Evolutionary conservation across 2,888 invertebrate species (phyloP), one percentile per base, ranked within the genome.

Genomic region (Drosophila mimetica): DNA sequence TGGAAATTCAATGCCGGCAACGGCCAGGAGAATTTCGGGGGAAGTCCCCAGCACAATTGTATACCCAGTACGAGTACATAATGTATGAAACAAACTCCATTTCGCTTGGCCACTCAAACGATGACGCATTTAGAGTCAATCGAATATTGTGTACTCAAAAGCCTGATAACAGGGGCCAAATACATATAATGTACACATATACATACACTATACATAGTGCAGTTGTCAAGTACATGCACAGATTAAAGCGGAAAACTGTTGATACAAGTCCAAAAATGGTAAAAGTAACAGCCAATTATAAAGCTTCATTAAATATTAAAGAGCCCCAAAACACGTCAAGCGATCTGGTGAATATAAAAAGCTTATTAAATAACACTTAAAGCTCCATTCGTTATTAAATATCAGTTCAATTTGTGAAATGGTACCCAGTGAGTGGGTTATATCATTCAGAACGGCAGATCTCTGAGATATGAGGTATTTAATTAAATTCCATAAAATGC

Each of bases 1-100:
- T 57, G 63, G 64, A 74, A 76, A 76, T 59, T 66, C 44, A 74
- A 82, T 76, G 61, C 69, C 71, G 53, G 69, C 20, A 46, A 11
- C 11, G 16, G 22, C 32, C 20, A 16, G 16, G 6, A 30, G 32
- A 28, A 63, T 20, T 46, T 47, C 36, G 37, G 25, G 63, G 48
- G 72, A 70, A 70, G 36, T 63, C 42, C 72, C 63, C 36, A 14
- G 13, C 28, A 8, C 39, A 3, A 13, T 51, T 36, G 9, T 18
- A 14, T 8, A 9, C 18, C 5, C 20, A 22, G 6, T 6, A 22
- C 3, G 22, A 22, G 6, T 28, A 60, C 61, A 30, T 46, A 37
- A 46, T 61, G 37, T 60, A 20, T 25, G 37, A 37, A 61, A 30
- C 16, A 37, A 61, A 30, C 16, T 61, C 20, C 20, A 30, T 28